These are phyloP conservation scores for Taurulus bubalis DNA, from an alignment of 2,113 vertebrate species.

Conservation along the genomic window DNA sequence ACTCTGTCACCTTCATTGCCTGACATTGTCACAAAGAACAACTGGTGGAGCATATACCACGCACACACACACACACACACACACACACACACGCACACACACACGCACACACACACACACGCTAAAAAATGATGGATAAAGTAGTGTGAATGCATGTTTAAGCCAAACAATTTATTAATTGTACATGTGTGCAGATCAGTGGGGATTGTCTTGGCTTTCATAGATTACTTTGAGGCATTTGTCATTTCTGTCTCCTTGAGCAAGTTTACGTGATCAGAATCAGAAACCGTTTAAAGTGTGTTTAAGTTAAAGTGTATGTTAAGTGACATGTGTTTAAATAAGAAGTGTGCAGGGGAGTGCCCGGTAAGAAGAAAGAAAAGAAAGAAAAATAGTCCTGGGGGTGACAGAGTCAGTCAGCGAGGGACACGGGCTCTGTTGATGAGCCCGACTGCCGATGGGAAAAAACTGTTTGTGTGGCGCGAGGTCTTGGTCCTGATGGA, in stretches of 20 bases:
- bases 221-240: background rate
- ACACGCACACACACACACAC: background rate
- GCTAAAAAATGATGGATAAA: background rate
- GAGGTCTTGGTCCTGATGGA: too few species aligned
- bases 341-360: too few species aligned
- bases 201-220: background rate
- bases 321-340: too few species aligned
- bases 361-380: too few species aligned
- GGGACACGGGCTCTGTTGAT: too few species aligned
- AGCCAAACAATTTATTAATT: background rate
- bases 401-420: too few species aligned
- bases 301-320: too few species aligned
- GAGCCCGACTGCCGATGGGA: too few species aligned
- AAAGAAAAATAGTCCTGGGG: too few species aligned
- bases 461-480: too few species aligned
- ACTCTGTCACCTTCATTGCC: slow-evolving; percentile 30
- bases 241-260: background rate
- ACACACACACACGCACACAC: background rate
- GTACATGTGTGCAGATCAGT: background rate
- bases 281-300: too few species aligned
- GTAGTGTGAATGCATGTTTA: background rate
- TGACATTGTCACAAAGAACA: slow-evolving; percentile 35
- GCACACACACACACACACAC: background rate
- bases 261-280: background rate
- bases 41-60: background rate